phyloP scores from a whole-genome alignment of 2,113 vertebrate genomes.

The Hemichromis elongatus region DNA sequence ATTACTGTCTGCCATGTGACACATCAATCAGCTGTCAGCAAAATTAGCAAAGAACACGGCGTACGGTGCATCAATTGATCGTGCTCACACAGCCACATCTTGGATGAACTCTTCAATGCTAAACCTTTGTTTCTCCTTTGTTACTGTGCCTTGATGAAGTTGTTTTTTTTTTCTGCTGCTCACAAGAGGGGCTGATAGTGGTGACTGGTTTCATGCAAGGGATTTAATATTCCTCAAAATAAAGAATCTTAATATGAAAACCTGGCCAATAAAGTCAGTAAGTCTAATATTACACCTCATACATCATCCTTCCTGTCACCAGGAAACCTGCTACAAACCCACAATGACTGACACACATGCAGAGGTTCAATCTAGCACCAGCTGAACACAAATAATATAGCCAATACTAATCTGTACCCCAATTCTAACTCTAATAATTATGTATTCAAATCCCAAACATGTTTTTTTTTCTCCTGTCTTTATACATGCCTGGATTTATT shows the following conservation, averaged over 20 bases:
- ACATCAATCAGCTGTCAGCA: conserved; percentile 46
- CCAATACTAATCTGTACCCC: neutral
- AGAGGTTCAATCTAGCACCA: neutral
- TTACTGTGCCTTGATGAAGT: neutral
- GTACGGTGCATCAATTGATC: neutral
- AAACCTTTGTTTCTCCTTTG: neutral
- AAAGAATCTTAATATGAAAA: neutral
- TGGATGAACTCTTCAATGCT: neutral
- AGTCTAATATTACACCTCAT: neutral
- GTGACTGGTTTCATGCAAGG: neutral
- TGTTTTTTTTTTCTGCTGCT: neutral
- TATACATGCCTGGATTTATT: neutral
- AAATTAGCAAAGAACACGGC: conserved; percentile 15
- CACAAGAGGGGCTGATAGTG: neutral
- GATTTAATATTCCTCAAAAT: neutral
- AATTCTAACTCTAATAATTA: neutral
- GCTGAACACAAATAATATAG: neutral
- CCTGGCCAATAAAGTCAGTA: neutral
- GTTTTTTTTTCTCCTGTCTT: neutral
- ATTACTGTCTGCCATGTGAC: conserved; percentile 43
- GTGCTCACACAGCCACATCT: conserved; percentile 2
- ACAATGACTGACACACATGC: neutral
- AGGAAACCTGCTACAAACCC: neutral
- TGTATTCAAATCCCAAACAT: neutral
- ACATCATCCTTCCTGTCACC: neutral